Conservation (phyloP, 2,113 vertebrate genomes). For the Taurulus bubalis region DNA sequence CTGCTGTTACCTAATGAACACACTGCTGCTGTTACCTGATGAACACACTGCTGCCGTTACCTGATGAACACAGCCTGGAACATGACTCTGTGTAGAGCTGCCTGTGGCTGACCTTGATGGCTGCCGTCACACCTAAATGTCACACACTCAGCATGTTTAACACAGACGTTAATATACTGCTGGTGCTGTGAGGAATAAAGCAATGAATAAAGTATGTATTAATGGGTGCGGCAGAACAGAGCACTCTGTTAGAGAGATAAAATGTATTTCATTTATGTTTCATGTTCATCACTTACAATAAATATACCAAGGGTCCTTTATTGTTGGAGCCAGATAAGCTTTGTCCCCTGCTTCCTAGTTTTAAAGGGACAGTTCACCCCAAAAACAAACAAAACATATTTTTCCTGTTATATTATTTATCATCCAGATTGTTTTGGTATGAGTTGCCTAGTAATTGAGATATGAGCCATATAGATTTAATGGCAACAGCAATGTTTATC, state of each 20-base stretch:
- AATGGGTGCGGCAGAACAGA: background rate
- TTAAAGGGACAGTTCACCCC: too few species aligned
- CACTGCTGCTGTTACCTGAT: too few species aligned
- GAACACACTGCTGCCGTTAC: too few species aligned
- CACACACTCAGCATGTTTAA: slow-evolving; percentile 41
- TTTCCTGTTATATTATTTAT: too few species aligned
- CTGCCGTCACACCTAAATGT: slow-evolving; percentile 43
- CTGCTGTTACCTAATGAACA: too few species aligned
- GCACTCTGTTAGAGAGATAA: background rate
- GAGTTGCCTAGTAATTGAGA: too few species aligned
- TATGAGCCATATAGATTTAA: too few species aligned
- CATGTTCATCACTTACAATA: background rate
- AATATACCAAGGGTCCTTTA: background rate
- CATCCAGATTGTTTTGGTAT: too few species aligned
- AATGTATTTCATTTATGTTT: background rate
- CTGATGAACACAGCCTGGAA: background rate
- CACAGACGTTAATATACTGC: background rate
- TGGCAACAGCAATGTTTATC: too few species aligned
- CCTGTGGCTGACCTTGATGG: slow-evolving; percentile 20
- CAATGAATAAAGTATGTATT: slow-evolving; percentile 23
- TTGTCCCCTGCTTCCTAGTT: background rate
- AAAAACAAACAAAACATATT: too few species aligned
- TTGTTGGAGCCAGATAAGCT: background rate
- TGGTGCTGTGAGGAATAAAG: background rate
- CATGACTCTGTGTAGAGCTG: background rate